Evolutionary conservation across 2,888 invertebrate species (phyloP), one percentile per base, ranked within the genome.

Genomic region (Octodonta nipae): DNA sequence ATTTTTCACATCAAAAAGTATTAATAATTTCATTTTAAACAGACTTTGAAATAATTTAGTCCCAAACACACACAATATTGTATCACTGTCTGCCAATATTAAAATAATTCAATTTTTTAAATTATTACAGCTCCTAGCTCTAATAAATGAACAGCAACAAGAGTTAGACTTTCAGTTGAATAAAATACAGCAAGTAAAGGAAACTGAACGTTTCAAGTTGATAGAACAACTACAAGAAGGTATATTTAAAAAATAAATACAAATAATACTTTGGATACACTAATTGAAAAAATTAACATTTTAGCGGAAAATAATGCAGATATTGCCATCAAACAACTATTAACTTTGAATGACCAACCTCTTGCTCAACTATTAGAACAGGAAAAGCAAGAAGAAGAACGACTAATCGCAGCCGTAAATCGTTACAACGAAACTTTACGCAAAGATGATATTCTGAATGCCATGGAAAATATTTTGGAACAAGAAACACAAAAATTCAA

Each of bases 381-480:
- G 54, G 81, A 81, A 47, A 68, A 70, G 42, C 60, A 67, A 35
- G 78, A 80, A 57, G 77, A 79, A 55, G 70, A 78, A 45, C 65
- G 69, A 35, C 50, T 81, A 28, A 57, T 81, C 26, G 72, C 73
- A 38, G 71, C 73, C 35, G 69, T 68, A 5, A 44, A 41, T 67
- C 52, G 45, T 29, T 68, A 70, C 49, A 68, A 70, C 58, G 68
- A 69, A 49, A 65, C 64, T 49, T 58, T 80, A 16, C 69, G 70
- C 42, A 78, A 75, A 55, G 66, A 70, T 50, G 79, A 82, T 56
- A 72, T 80, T 32, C 62, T 82, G 28, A 70, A 66, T 50, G 75
- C 76, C 28, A 83, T 83, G 80, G 71, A 78, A 53, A 66, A 68
- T 47, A 60, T 81, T 22, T 60, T 83, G 26, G 70, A 73, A 41